Evolutionary conservation across 2,113 vertebrate species (phyloP), one percentile per base, ranked within the genome.

Genomic region (Henicopernis longicauda): DNA sequence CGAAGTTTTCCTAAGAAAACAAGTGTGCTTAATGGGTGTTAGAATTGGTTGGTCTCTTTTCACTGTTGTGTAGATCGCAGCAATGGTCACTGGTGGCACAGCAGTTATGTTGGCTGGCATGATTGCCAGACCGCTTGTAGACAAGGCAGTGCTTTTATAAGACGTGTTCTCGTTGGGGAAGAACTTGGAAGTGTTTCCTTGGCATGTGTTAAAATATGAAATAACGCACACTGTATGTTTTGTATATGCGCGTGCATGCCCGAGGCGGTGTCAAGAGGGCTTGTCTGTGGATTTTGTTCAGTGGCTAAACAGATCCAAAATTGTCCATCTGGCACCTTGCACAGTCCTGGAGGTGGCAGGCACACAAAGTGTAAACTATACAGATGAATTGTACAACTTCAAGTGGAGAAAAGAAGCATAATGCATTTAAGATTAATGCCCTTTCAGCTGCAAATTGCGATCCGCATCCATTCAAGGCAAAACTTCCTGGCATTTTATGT

Each of bases 81-180:
- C 9, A 1, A 0, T 1, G 36, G 34, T 25, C 38, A 3, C 61
- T 10, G 44, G 0, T 11, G 21, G 81, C 49, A 2, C 45, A 31
- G 86, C 32, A 23, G 67, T 10, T 21, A 3, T 3, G 11, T 21
- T 17, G 54, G 62, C 90, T 82, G 12, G 1, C 1, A 0, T 5
- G 12, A 5, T 10, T 13, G 26, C 72, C 29, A 20, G 61, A 8
- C 67, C n/a, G 44, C 31, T 14, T 6, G 14, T 26, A 21, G 73
- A 36, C 21, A 15, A 38, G 36, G 42, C 81, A 31, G 4, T 2
- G 47, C 77, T 93, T 62, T 7, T 15, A 5, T 13, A 18, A 55
- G 25, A 11, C 0, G 0, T 9, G 29, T 17, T n/a, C 69, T 29
- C 2, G 0, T 6, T 12, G 34, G 32, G 44, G 25, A 49, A 49